Conservation (phyloP, 2,113 vertebrate species). For the Malurus melanocephalus region DNA sequence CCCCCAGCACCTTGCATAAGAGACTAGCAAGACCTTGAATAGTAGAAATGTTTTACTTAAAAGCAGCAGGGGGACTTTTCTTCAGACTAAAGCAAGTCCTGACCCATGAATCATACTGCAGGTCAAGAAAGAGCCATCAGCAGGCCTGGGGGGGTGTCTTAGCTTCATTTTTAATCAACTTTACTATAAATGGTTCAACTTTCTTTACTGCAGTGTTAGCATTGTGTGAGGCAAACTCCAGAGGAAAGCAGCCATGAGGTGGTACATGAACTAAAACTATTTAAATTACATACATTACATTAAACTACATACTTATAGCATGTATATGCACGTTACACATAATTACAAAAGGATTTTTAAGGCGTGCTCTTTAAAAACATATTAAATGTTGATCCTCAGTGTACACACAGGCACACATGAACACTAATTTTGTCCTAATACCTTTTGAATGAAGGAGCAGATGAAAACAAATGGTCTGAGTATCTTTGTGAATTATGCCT, state of each 20-base stretch:
- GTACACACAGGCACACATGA: rapidly evolving
- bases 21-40: neutral
- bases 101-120: neutral
- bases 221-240: neutral
- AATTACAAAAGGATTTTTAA: neutral
- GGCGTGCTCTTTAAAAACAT: neutral
- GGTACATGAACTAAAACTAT: neutral
- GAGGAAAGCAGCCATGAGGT: neutral
- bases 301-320: neutral
- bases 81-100: neutral
- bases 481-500: neutral
- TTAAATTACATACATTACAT: neutral
- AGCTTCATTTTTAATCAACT: neutral
- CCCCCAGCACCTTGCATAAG: neutral
- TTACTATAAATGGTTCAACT: neutral
- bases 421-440: neutral
- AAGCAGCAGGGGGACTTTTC: neutral
- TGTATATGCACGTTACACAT: neutral
- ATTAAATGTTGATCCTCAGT: neutral
- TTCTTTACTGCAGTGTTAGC: neutral
- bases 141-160: neutral
- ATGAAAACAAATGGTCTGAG: neutral
- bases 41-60: neutral
- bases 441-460: neutral
- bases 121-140: neutral